Evolutionary conservation across 2,797 vertebrate genomes (phyloP), one percentile per base, ranked within the genome.

Genomic region (Falco concolor): DNA sequence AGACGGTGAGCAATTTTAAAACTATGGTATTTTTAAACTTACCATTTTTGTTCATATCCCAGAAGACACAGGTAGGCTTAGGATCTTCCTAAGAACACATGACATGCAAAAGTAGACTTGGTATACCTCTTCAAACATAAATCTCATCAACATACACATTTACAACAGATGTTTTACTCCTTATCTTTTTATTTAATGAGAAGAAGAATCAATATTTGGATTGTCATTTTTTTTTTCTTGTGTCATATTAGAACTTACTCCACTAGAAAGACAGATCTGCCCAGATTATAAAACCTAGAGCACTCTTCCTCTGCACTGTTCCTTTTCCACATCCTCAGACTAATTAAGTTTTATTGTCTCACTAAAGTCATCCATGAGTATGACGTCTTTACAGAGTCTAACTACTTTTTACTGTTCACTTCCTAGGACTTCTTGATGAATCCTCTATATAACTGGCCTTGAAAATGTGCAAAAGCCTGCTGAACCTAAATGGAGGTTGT

Each of bases 11-110:
- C 0, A 0, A 38, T 89, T 93, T 85, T 70, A 84, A 89, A 90
- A 88, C 20, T 0, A 30, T 17, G 70, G 10, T 69, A 90, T 96
- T 94, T 96, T 92, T 84, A 92, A 97, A 98, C 98, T 98, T 97
- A 99, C 99, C 84, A 60, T 98, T 98, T 96, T 98, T 98, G 77
- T 81, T 97, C 97, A 99, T 98, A 98, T 99, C 98, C 99, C 99
- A 99, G 98, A 99, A 99, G 95, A 99, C 98, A 89, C 99, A 99
- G 40, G 98, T 96, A 24, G 98, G 98, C 30, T 93, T 97, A 85
- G 91, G 89, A 14, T 96, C 89, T 25, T 94, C 91, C 99, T 99
- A 95, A 83, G 87, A 93, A 93, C 91, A 59, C 56, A 93, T 38
- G 50, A 59, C 54, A 93, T 38, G 50, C 45, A 84, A 90, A 94